Evolutionary conservation across 2,888 invertebrate genomes (phyloP).

Genomic region (Dendrolimus houi): DNA sequence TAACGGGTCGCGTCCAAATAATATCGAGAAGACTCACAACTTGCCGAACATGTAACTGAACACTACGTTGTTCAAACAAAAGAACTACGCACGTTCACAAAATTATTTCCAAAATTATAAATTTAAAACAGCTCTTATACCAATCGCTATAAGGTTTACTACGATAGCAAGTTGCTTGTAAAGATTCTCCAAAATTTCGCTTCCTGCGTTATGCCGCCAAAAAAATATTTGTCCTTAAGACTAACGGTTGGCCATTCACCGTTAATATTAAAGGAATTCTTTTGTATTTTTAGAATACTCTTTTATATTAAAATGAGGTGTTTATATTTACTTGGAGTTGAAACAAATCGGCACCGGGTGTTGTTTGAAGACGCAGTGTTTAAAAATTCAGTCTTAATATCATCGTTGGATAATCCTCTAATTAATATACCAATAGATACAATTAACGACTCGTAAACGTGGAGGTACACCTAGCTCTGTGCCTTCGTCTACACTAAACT

Average conservation of each 20-base stretch:
- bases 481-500: too few relatives aligned
- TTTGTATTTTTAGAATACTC: conserved; percentile 8
- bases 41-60: conserved; percentile 50
- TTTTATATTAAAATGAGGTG: background rate
- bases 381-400: too few relatives aligned
- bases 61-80: conserved; percentile 49
- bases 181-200: conserved; percentile 30
- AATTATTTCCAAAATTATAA: conserved; percentile 3
- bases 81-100: conserved; percentile 28
- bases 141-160: background rate
- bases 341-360: too few relatives aligned
- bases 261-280: conserved; percentile 39
- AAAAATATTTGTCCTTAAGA: conserved; percentile 57
- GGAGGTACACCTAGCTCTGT: too few relatives aligned
- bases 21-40: conserved; percentile 39
- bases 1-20: conserved; percentile 49
- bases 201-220: conserved; percentile 48
- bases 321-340: background rate
- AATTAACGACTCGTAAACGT: too few relatives aligned
- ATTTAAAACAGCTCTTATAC: background rate
- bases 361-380: too few relatives aligned
- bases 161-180: conserved; percentile 7
- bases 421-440: too few relatives aligned
- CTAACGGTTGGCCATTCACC: conserved; percentile 56
- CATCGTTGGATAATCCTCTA: too few relatives aligned